Evolutionary conservation across 1,140 invertebrate genomes (phyloP).

Genomic region (Geopemphigus sp.): DNA sequence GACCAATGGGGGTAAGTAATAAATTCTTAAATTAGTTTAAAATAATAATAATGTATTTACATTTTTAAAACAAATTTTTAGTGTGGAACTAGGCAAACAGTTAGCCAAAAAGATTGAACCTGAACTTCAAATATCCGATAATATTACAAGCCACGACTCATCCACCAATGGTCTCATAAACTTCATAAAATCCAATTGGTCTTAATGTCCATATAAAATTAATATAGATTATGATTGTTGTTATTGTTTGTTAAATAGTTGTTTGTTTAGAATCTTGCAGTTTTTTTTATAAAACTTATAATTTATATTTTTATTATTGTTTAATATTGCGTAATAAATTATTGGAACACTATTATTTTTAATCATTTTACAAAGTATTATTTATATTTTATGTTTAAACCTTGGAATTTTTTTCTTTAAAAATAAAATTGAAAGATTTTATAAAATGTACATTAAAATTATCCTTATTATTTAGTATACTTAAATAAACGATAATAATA

Average conservation of each 20-base stretch:
- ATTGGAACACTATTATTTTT: background rate
- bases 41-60: conserved; percentile 36
- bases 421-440: too few species aligned
- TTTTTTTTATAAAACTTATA: conserved; percentile 10
- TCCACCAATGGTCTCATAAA: conserved; percentile 95
- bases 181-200: conserved; percentile 70
- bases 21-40: conserved; percentile 42
- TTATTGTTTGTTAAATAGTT: conserved; percentile 18
- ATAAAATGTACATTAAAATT: too few species aligned
- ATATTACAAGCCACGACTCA: conserved; percentile 73
- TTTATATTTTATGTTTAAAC: too few species aligned
- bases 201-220: background rate
- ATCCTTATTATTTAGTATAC: too few species aligned
- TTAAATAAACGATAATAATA: too few species aligned
- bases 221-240: background rate
- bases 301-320: conserved; percentile 4
- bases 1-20: conserved; percentile 94
- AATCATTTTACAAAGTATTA: background rate
- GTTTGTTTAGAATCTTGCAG: background rate
- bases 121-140: conserved; percentile 71
- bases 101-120: conserved; percentile 96
- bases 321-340: conserved; percentile 1
- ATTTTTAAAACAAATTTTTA: conserved; percentile 55
- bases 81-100: conserved; percentile 97
- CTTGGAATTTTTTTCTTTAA: too few species aligned